Conservation (phyloP, 2,888 invertebrate genomes). For the Drosophila paramelanica region DNA sequence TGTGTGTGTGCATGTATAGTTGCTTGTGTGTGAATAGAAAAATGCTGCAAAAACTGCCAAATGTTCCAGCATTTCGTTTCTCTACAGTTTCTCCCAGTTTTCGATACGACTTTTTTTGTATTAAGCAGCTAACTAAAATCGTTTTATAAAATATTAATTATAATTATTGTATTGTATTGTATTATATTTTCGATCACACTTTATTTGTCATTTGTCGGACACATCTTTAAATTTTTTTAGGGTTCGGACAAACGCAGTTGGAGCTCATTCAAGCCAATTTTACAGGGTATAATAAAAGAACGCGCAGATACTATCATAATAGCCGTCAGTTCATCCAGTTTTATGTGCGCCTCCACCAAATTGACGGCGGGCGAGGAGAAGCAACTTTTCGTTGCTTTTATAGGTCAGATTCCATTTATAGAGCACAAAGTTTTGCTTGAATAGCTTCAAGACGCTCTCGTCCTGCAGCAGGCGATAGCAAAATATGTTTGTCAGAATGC, state of each 20-base stretch:
- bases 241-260: neutral
- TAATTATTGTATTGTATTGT: no score
- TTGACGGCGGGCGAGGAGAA: neutral
- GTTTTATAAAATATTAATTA: no score
- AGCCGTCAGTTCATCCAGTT: neutral
- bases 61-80: constrained; percentile 15
- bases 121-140: no score
- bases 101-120: no score
- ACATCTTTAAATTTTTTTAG: neutral
- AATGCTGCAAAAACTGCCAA: constrained; percentile 23
- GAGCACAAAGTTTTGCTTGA: neutral
- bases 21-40: constrained; percentile 1
- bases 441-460: neutral
- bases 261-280: neutral
- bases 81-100: constrained; percentile 6
- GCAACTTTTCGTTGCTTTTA: neutral
- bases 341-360: neutral
- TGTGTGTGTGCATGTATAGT: constrained; percentile 3
- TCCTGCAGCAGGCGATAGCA: neutral
- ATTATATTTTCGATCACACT: neutral
- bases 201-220: neutral
- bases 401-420: neutral
- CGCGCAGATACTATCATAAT: neutral
- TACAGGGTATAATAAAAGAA: neutral
- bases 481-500: constrained; percentile 1